Base-by-base conservation (phyloP, 2,113 vertebrate species). In the Cephalopholis sonnerati region DNA sequence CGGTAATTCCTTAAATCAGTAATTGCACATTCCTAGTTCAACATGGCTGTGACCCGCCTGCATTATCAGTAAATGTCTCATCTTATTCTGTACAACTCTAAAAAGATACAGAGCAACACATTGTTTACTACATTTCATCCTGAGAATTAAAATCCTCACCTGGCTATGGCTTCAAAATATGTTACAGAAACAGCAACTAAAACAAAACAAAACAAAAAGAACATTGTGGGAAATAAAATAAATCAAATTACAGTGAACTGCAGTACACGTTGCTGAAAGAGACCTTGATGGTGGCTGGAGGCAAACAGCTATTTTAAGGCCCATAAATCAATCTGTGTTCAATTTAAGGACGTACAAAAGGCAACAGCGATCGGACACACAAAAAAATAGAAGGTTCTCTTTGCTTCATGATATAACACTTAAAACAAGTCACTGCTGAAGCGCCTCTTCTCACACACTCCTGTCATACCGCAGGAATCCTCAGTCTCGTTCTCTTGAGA, bases 121-220 rank as follows among this genome's bases (percentile, higher is more conserved):
- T 13, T 6, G 12, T n/a, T 79, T 9, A 36, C 75, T 5, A 68
- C 36, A 68, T 48, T 65, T 79, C 11, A 68, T 73, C 68, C 75
- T 61, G 66, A 82, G 70, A 73, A 65, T 61, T 25, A 18, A 32
- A 74, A 69, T 55, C 72, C n/a, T 67, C 53, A 25, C n/a, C 24
- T 25, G 50, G 5, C 44, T 89, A 87, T 86, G 78, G 85, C 81
- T 89, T 88, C 1, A 36, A 73, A 50, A n/a, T 36, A 36, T 48
- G 1, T 18, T 39, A n/a, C 25, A 76, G 18, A 27, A 57, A 27
- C 50, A 73, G 10, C 10, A 3, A 15, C 4, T 39, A 74, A 24
- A 58, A 24, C 29, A 22, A 18, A 59, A 36, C 32, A 62, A 39
- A 36, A 57, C 22, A 74, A 65, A 1, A 15, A 1, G 48, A 41